These are phyloP conservation scores for Trichonephila inaurata DNA, from an alignment of 1,140 invertebrate species.

Conservation along the genomic window DNA sequence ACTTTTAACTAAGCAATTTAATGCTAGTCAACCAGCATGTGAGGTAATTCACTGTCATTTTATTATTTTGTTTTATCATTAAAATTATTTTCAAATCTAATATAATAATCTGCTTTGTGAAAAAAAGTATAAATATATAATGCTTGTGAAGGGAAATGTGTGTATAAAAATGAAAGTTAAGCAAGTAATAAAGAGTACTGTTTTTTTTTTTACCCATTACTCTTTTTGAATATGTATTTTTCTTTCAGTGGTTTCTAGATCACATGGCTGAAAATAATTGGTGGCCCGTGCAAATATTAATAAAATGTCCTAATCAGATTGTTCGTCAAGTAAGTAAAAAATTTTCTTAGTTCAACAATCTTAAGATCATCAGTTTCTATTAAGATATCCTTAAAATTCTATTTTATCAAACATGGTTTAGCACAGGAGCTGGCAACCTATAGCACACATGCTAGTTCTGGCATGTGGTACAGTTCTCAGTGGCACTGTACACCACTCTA, in stretches of 20 bases:
- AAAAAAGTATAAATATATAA: no score
- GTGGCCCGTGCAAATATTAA: slow-evolving; percentile 96
- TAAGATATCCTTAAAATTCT: no score
- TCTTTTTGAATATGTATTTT: neutral
- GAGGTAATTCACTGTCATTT: slow-evolving; percentile 82
- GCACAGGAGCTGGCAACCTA: no score
- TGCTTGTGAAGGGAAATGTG: no score
- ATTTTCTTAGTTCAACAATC: neutral
- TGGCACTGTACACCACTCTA: no score
- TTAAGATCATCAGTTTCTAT: neutral
- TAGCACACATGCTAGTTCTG: no score
- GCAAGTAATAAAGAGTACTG: no score
- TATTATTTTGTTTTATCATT: neutral
- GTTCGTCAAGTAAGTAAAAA: slow-evolving; percentile 89
- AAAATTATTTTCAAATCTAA: neutral
- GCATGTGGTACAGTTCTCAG: no score
- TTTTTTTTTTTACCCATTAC: no score
- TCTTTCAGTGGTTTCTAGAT: slow-evolving; percentile 89
- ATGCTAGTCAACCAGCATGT: slow-evolving; percentile 92
- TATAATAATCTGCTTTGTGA: no score
- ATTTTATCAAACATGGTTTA: no score
- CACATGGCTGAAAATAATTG: slow-evolving; percentile 95
- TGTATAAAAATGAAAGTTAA: no score
- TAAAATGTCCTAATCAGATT: slow-evolving; percentile 97
- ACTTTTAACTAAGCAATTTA: slow-evolving; percentile 95